A percentile compares a stretch with the other conserved stretches of the same genome.
phyloP scores from a whole-genome alignment of 2,797 vertebrate genomes.

The Paramormyrops hopkinsi region DNA sequence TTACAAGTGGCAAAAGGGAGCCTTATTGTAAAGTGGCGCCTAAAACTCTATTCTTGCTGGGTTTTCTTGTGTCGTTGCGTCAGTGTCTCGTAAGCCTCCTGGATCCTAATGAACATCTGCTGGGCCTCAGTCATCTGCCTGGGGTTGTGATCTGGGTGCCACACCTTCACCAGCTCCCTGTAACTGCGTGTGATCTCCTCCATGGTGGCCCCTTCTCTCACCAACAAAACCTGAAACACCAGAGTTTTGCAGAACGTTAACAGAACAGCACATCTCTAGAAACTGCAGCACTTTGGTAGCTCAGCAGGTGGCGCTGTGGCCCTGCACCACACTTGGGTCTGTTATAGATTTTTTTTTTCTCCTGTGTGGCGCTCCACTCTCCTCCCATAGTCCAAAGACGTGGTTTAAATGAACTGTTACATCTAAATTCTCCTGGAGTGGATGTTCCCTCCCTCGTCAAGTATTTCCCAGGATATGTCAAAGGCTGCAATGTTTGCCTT shows the following conservation, averaged over 20 bases:
- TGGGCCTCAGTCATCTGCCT: conserved; percentile 64
- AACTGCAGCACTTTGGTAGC: not conserved
- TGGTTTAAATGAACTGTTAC: not conserved
- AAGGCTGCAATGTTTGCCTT: not conserved
- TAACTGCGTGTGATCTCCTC: conserved; percentile 76
- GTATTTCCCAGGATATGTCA: not conserved
- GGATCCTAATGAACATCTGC: conserved; percentile 72
- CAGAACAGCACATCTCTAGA: not conserved
- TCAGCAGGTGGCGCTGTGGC: not conserved
- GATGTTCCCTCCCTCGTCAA: not conserved
- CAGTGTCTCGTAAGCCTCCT: conserved; percentile 75
- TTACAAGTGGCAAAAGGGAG: not conserved
- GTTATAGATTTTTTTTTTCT: not conserved
- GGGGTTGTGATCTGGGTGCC: conserved; percentile 84
- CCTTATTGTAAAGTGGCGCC: not conserved
- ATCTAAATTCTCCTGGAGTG: not conserved
- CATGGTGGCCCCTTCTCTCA: conserved; percentile 58
- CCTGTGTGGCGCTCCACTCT: not conserved
- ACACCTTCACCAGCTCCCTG: conserved; percentile 71
- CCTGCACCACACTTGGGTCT: not conserved
- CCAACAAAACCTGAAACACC: conserved; percentile 65
- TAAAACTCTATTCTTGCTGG: conserved; percentile 39
- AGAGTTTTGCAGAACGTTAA: not conserved
- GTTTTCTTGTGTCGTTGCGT: conserved; percentile 47
- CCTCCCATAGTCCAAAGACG: not conserved